These are phyloP conservation scores for Ctenosaura bakeri DNA, from an alignment of 2,797 vertebrate species.

Conservation along the genomic window DNA sequence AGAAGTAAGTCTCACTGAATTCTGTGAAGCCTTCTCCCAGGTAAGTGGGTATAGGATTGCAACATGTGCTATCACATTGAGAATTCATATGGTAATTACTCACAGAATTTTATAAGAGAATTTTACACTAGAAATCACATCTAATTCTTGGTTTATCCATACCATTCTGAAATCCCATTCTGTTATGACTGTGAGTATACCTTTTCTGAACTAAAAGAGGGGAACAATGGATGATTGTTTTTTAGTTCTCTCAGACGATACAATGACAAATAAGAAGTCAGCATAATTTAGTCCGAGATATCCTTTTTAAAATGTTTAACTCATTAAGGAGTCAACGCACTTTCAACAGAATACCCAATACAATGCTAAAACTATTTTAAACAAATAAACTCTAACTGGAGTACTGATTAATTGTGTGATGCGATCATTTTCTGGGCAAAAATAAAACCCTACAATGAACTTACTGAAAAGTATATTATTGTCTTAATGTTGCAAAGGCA, in stretches of 20 bases:
- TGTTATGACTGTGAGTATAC: constrained; percentile 31
- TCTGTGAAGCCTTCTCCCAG: background rate
- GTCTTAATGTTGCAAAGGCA: background rate
- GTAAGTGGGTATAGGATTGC: background rate
- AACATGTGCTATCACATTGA: too few species aligned
- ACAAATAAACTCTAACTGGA: constrained; percentile 1
- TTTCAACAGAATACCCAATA: constrained; percentile 26
- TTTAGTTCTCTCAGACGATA: constrained; percentile 52
- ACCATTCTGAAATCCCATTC: constrained; percentile 36
- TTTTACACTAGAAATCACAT: background rate
- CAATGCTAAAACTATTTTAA: constrained; percentile 10
- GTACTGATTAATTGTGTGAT: constrained; percentile 11
- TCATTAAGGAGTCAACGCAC: background rate
- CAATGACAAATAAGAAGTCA: constrained; percentile 53
- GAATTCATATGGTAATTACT: too few species aligned
- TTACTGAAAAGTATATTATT: too few species aligned
- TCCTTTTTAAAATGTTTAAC: constrained; percentile 39
- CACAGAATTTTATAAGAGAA: background rate
- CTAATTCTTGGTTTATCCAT: background rate
- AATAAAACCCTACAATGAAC: background rate
- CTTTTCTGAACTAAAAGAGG: constrained; percentile 39
- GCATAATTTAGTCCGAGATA: constrained; percentile 29
- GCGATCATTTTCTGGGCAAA: constrained; percentile 2
- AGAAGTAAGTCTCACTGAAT: too few species aligned
- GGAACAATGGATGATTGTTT: constrained; percentile 54